These are phyloP conservation scores for Neofelis nebulosa DNA, from an alignment of 2,113 vertebrate species.

Conservation along the genomic window DNA sequence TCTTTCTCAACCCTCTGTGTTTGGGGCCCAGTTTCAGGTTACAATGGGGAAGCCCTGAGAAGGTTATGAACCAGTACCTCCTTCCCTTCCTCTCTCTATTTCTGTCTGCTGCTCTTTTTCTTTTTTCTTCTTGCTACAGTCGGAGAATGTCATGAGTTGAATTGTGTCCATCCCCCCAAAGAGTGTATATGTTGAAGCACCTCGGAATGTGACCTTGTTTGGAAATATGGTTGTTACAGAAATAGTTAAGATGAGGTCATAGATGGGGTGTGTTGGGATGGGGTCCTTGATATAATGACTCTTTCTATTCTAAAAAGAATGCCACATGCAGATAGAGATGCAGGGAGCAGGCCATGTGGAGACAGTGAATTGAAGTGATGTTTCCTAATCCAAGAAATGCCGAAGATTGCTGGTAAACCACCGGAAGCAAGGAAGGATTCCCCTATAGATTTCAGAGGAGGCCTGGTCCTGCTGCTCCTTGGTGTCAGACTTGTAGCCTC, in stretches of 20 bases:
- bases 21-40: background rate
- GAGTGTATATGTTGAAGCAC: background rate
- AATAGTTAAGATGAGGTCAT: background rate
- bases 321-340: background rate
- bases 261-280: background rate
- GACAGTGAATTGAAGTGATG: background rate
- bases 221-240: background rate
- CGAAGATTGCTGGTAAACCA: background rate
- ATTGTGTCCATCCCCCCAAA: background rate
- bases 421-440: too few relatives aligned
- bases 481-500: background rate
- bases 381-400: background rate
- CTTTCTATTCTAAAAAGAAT: background rate
- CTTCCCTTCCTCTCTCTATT: too few relatives aligned
- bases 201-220: background rate
- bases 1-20: too few relatives aligned
- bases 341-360: background rate
- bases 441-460: background rate
- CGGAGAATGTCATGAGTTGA: background rate
- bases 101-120: background rate
- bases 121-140: background rate
- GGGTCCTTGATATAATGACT: background rate
- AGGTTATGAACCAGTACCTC: background rate
- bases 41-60: background rate
- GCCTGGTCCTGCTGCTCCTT: background rate